phyloP scores from a whole-genome alignment of 2,888 invertebrate species.

The Rhorus exstirpatorius region DNA sequence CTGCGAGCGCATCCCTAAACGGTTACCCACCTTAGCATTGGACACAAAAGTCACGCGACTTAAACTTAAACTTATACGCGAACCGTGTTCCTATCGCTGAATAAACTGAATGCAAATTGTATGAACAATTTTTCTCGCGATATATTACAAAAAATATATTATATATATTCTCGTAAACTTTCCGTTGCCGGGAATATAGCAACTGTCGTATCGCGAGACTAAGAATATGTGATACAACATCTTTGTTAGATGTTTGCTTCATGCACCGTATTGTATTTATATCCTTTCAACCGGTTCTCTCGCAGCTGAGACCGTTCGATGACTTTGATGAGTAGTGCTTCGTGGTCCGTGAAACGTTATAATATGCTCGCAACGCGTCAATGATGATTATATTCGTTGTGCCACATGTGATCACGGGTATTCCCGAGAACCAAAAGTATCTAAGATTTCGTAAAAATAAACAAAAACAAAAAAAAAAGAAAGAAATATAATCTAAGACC shows the following conservation, averaged over 20 bases:
- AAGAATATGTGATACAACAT: no score
- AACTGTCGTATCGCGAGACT: background rate
- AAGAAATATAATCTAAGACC: background rate
- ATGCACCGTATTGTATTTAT: conserved; percentile 3
- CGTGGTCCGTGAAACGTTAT: conserved; percentile 8
- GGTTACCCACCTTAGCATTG: no score
- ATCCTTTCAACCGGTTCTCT: conserved; percentile 20
- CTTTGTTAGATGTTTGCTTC: conserved; percentile 2
- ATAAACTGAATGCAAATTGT: no score
- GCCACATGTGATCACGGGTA: background rate
- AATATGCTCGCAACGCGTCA: conserved; percentile 4
- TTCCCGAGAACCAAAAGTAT: conserved; percentile 12
- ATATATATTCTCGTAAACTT: no score
- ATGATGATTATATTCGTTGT: conserved; percentile 7
- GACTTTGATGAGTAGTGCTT: conserved; percentile 1
- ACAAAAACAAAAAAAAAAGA: conserved; percentile 12
- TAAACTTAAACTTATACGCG: no score
- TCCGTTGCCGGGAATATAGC: background rate
- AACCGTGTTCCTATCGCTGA: no score
- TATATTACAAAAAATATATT: no score
- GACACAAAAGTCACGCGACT: no score
- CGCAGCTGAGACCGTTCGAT: conserved; percentile 11
- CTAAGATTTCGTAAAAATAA: background rate
- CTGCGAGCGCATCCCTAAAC: no score
- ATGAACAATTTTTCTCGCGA: no score